Base-by-base conservation (phyloP, 2,888 invertebrate species). In the Eristalinus aeneus region DNA sequence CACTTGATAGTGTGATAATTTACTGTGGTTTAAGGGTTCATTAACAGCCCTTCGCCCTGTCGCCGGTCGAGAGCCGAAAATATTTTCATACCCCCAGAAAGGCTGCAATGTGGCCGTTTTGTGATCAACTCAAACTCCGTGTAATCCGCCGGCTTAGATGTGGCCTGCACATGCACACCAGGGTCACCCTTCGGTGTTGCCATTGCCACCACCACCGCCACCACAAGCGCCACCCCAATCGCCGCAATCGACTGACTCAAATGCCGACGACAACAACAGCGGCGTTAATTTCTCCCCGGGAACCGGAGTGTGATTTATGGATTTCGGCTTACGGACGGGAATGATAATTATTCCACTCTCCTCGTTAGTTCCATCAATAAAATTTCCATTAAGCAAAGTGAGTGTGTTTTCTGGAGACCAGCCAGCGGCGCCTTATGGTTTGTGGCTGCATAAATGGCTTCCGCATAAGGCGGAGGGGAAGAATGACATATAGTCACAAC, bases 1-100 rank as follows among this genome's bases (percentile, higher is more conserved):
- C 86, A 82, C 86, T 86, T 82, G 86, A 86, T 86, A 86, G 86
- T 86, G 86, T 82, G 82, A 82, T 86, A 86, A 86, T 86, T 86
- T 82, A 71, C 73, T 86, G 86, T 65, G 86, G 86, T 86, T 86
- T 86, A 86, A 86, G 82, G 86, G 86, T 86, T 86, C 86, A 86
- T 86, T 86, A 86, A 86, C 86, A 86, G 82, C 86, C 85, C 77
- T 71, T 61, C 60, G 16, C 34, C 60, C 27, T 46, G 74, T 32
- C 27, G 39, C 53, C n/a, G 61, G 39, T 61, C 71, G 71, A 82
- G 58, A 31, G 65, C 74, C 82, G 58, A 74, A 82, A 86, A 86
- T 86, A 86, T 86, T 86, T 82, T 86, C 86, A 82, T 86, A 74
- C 73, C 69, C 64, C 46, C 46, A 46, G 27, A 46, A 68, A 74